Evolutionary conservation across 2,888 invertebrate genomes (phyloP), one percentile per base, ranked within the genome.

Genomic region (Eristalis pertinax): DNA sequence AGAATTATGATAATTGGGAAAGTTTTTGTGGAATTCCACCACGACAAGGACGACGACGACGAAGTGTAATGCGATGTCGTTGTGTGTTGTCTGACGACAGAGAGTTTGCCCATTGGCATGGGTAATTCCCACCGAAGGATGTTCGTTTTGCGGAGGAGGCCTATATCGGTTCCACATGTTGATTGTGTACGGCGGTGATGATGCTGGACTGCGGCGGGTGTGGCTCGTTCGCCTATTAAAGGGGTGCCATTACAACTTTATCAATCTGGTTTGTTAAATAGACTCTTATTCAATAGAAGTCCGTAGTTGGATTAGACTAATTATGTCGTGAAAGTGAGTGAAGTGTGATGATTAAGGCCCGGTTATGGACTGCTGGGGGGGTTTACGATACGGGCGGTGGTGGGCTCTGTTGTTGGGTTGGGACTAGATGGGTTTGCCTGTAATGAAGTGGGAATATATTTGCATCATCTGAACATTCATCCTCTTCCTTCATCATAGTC

Each of bases 1-100:
- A 87, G 84, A 87, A 87, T 84, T 87, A 87, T 87, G 87, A 87
- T 87, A 87, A 87, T 87, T 87, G 87, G 79, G 84, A 87, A 87
- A 87, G 87, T 87, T 87, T 87, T 87, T 87, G 84, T 79, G 64
- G 83, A 79, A 72, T 87, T 63, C 26, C 60, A 60, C 60, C 26
- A 69, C 50, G 29, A 67, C 35, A 56, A 62, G 50, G 62, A 70
- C 24, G 41, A 67, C 24, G 41, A 67, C 82, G 58, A 79, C 56
- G 67, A 65, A 84, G 84, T 84, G 72, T 87, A 84, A 84, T 84
- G 72, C 72, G 75, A 75, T 83, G 78, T 83, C 76, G 75, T 83
- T 41, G 86, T 50, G 43, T 43, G 50, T 50, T 50, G 50, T 50
- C 19, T 79, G 86, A 76, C 68, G 81, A 82, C 85, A 77, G 82